Percentiles rank a stretch among this genome's conserved stretches.
Conservation (phyloP, 92 coral and sea anemone species). For the Paragorgia papillata region DNA sequence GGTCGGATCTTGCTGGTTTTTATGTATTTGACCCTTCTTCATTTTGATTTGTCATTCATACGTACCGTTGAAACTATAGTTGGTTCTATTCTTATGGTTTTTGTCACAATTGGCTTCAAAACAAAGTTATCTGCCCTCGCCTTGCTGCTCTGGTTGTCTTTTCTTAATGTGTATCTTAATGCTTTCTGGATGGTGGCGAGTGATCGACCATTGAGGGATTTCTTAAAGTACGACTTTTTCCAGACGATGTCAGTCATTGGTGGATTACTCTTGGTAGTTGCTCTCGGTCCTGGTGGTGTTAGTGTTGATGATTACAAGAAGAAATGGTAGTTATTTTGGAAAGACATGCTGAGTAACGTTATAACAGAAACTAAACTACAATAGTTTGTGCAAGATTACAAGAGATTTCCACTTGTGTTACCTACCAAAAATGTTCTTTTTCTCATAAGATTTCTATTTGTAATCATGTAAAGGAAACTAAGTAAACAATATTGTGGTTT, state of each 20-base stretch:
- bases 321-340: slow-evolving; percentile 73
- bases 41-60: slow-evolving; percentile 79
- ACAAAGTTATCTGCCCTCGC: slow-evolving; percentile 96
- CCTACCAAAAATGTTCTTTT: not conserved
- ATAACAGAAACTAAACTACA: too few species aligned
- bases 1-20: slow-evolving; percentile 93
- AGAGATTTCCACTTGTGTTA: not conserved
- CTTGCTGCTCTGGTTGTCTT: slow-evolving; percentile 72
- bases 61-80: slow-evolving; percentile 74
- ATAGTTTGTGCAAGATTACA: not conserved
- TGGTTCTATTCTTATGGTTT: slow-evolving; percentile 88
- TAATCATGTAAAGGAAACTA: too few species aligned
- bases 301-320: slow-evolving; percentile 99
- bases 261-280: slow-evolving; percentile 91
- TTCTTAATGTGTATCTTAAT: slow-evolving; percentile 83
- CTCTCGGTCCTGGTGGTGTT: slow-evolving; percentile 99
- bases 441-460: too few species aligned
- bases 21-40: slow-evolving; percentile 95
- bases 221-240: slow-evolving; percentile 99
- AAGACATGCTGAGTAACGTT: not conserved
- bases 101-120: slow-evolving; percentile 93
- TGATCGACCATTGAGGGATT: slow-evolving; percentile 96
- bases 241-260: slow-evolving; percentile 98
- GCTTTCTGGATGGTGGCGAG: slow-evolving; percentile 95
- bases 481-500: too few species aligned